Evolutionary conservation across 2,797 vertebrate species (phyloP), one percentile per base, ranked within the genome.

Genomic region (Gambusia yucatana): DNA sequence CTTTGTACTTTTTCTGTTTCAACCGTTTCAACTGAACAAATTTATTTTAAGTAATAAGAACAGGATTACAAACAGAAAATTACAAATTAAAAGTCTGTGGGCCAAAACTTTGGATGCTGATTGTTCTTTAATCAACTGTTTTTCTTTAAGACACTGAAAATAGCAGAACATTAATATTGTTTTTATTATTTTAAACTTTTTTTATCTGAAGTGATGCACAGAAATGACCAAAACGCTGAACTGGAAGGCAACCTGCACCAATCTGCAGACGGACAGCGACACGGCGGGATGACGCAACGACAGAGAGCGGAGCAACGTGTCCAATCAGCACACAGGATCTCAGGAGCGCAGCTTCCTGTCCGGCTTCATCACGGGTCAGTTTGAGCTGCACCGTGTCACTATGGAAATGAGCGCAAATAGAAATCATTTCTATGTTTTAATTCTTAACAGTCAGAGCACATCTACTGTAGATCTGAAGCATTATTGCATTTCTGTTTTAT

Each of bases 361-460:
- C 75, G 67, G 77, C 59, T 88, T 72, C 72, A 44, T 79, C 80
- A 55, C 33, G 61, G 61, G n/a, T 77, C 30, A 33, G 30, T 33
- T 33, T 33, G 67, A 77, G 73, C 65, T 75, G 41, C 79, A 69
- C 80, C 71, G 63, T 74, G 65, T 81, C 69, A 44, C 17, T 10
- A 59, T 85, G 80, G 84, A 76, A 75, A 47, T 61, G 39, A 80
- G 80, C 61, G 41, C 61, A 70, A 86, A 72, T 77, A 13, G 14
- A 67, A 76, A 55, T 83, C 55, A 75, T 79, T 71, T 78, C 80
- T 47, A 48, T 1, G 4, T 79, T 77, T 39, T 50, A 82, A 72
- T 75, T 86, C 39, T 47, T 72, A 30, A 22, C n/a, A 5, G 57
- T 10, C 47, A 50, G 47, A 50, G 47, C 20, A 3, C 48, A 50